Evolutionary conservation across 2,888 invertebrate genomes (phyloP), one percentile per base, ranked within the genome.

Genomic region (Eupithecia abbreviata): DNA sequence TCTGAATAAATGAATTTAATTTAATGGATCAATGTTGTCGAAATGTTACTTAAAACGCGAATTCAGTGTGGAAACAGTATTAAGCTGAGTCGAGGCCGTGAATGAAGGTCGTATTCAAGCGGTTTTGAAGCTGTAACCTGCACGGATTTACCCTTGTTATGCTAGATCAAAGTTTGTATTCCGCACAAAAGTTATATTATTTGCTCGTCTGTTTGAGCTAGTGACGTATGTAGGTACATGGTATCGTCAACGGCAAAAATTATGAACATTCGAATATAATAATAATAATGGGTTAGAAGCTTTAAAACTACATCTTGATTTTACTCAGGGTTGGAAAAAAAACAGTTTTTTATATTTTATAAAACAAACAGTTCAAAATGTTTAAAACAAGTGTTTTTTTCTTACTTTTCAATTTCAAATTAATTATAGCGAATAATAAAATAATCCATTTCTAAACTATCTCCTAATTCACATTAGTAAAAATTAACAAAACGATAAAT

Each of bases 91-190:
- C 43, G 45, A 41, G 67, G 43, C 42, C 18, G 55, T 43, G 42
- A 10, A 0, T 47, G 65, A 72, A 65, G 77, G 72, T 69, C 72
- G 41, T 69, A 65, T 70, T 51, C 62, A 66, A 70, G 43, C 55
- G 45, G 65, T 51, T 70, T 66, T 51, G 18, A 42, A 72, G 58
- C 72, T 51, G 45, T 43, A 47, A n/a, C 42, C 51, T 67, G 58
- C 74, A 58, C 10, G 74, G 74, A 65, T 74, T 71, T 74, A 74
- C 65, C 74, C 71, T 71, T 71, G 71, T 71, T 74, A 65, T 71
- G 49, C 30, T 18, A 65, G 74, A 49, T 62, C 65, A 41, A n/a
- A 69, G 69, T 74, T 68, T 68, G 67, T 43, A 45, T 43, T 68
- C 67, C 43, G 45, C 41, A 45, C 67, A 45, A 42, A 68, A 68